These are phyloP conservation scores for Lutraria rhynchaena DNA, from an alignment of 1,140 invertebrate genomes.

Conservation along the genomic window DNA sequence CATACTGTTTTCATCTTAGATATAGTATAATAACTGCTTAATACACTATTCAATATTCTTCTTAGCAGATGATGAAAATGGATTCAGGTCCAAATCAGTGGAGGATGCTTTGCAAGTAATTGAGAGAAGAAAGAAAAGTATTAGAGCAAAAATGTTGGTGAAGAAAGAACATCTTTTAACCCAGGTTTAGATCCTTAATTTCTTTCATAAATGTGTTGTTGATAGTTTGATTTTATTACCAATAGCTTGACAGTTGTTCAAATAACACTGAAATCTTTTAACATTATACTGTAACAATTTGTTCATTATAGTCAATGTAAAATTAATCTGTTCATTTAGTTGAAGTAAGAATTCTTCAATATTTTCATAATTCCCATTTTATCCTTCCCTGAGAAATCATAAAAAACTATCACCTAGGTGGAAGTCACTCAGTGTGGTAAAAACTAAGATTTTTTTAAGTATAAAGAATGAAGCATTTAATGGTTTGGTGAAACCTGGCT, in stretches of 20 bases:
- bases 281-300: not conserved
- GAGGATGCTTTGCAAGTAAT: constrained; percentile 38
- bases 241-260: not conserved
- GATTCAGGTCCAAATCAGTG: constrained; percentile 7
- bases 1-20: not conserved
- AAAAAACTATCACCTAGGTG: no score
- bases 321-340: no score
- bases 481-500: no score
- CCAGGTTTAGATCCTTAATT: not conserved
- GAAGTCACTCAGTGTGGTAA: no score
- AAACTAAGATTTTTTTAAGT: no score
- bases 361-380: no score
- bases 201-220: not conserved
- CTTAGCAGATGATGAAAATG: not conserved
- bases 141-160: constrained; percentile 24
- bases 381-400: no score
- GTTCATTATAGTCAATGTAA: no score
- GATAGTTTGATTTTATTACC: not conserved
- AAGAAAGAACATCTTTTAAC: constrained; percentile 53
- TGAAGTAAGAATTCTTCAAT: no score
- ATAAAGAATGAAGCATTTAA: no score
- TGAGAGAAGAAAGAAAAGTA: constrained; percentile 37
- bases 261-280: not conserved
- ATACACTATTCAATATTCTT: not conserved
- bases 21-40: not conserved